These are phyloP conservation scores for Saimiri boliviensis DNA, from an alignment of 2,113 vertebrate species.

Conservation along the genomic window DNA sequence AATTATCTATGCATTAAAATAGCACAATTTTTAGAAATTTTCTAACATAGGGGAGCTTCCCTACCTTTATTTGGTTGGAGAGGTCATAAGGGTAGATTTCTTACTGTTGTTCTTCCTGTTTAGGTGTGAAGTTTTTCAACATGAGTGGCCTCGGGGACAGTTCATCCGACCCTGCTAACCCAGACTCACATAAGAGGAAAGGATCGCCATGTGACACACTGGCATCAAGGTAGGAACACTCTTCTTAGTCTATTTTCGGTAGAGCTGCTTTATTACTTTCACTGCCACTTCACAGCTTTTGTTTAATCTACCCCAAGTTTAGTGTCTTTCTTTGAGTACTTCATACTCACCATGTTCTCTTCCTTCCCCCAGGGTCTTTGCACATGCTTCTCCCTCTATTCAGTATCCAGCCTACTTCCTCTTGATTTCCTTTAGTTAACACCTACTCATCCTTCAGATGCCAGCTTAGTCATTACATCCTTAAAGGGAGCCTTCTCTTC, in stretches of 20 bases:
- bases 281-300: slow-evolving; percentile 1
- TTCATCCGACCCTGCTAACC: slow-evolving; percentile 90
- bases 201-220: slow-evolving; percentile 93
- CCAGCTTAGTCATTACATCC: background rate
- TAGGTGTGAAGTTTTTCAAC: slow-evolving; percentile 92
- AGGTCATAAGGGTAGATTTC: background rate
- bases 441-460: background rate
- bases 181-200: slow-evolving; percentile 95
- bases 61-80: background rate
- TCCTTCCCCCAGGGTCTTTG: background rate
- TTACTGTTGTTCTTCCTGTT: slow-evolving; percentile 58
- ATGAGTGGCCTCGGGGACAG: slow-evolving; percentile 97
- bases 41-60: background rate
- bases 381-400: background rate
- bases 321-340: background rate
- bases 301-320: slow-evolving; percentile 59
- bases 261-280: slow-evolving; percentile 56
- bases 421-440: background rate
- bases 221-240: slow-evolving; percentile 89
- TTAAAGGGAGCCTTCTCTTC: slow-evolving; percentile 27
- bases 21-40: background rate
- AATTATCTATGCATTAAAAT: background rate
- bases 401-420: background rate
- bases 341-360: background rate
- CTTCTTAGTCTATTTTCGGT: background rate